Evolutionary conservation across 2,888 invertebrate species (phyloP), one percentile per base, ranked within the genome.

Genomic region (Dendrolimus pini): DNA sequence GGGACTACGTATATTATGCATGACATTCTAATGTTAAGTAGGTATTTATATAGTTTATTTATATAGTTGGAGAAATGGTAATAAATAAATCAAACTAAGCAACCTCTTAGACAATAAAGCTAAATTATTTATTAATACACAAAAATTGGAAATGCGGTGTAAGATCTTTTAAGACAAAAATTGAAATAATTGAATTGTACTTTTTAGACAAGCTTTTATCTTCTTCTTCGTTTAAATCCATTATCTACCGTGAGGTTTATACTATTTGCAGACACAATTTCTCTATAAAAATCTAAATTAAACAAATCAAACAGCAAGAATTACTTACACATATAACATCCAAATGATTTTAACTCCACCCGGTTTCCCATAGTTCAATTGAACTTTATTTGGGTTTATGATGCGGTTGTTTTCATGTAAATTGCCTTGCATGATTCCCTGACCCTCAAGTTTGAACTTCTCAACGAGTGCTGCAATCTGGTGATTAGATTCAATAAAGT

Each of bases 381-480:
- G 95, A 60, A 96, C 92, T 74, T 95, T 95, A 62, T 93, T 94
- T 0, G 93, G 91, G 74, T 94, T 92, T 1, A 93, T 79, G 53
- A 93, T 92, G 6, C 92, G 91, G 66, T 92, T 92, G 59, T 93
- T 92, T 47, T 93, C 91, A 42, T 91, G 85, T 0, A 89, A 85
- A 55, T 89, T 85, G 7, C 89, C 93, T 73, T 96, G 95, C 78
- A 95, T 92, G 67, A 95, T 94, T 9, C 94, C 92, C 8, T 94
- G 94, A 0, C 97, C 97, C 82, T 98, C 97, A 47, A 95, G 83
- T 75, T 96, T 96, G 82, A 98, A 98, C 73, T 97, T 96, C 70
- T 98, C 97, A 0, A 98, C 97, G 13, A 98, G 83, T 0, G 96
- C 96, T 3, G 96, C 95, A 66, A 98, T 98, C 83, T 98, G 98